Evolutionary conservation across 1,140 invertebrate species (phyloP).

Genomic region (Homalodisca vitripennis): DNA sequence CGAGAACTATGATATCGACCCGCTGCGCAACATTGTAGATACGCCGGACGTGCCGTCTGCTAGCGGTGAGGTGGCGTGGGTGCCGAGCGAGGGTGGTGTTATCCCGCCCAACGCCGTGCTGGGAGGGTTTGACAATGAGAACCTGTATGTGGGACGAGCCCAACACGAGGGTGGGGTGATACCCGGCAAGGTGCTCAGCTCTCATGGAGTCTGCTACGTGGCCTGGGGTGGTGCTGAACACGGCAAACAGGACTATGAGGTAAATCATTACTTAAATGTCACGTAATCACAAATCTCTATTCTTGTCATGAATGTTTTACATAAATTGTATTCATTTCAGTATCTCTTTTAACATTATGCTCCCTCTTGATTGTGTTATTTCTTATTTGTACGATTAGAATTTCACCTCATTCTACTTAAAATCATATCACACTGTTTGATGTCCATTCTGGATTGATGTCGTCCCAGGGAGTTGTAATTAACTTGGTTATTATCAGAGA

Average conservation of each 20-base stretch:
- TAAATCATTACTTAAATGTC: too few relatives aligned
- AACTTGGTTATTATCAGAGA: too few relatives aligned
- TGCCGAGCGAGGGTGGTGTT: slow-evolving; percentile 59
- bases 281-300: too few relatives aligned
- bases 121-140: slow-evolving; percentile 72
- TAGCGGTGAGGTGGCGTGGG: slow-evolving; percentile 54
- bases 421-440: too few relatives aligned
- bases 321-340: too few relatives aligned
- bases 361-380: too few relatives aligned
- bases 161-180: slow-evolving; percentile 70
- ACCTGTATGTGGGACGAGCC: slow-evolving; percentile 70
- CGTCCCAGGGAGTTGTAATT: too few relatives aligned
- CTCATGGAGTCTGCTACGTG: slow-evolving; percentile 71
- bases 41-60: neutral
- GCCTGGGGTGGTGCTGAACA: slow-evolving; percentile 78
- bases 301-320: too few relatives aligned
- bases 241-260: slow-evolving; percentile 70
- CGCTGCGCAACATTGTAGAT: slow-evolving; percentile 10
- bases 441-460: too few relatives aligned
- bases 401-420: too few relatives aligned
- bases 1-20: slow-evolving; percentile 6
- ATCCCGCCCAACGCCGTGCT: slow-evolving; percentile 69
- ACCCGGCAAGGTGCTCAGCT: slow-evolving; percentile 73
- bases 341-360: too few relatives aligned
- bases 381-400: too few relatives aligned